phyloP scores from a whole-genome alignment of 2,113 vertebrate species.

The Stigmatopora argus region DNA sequence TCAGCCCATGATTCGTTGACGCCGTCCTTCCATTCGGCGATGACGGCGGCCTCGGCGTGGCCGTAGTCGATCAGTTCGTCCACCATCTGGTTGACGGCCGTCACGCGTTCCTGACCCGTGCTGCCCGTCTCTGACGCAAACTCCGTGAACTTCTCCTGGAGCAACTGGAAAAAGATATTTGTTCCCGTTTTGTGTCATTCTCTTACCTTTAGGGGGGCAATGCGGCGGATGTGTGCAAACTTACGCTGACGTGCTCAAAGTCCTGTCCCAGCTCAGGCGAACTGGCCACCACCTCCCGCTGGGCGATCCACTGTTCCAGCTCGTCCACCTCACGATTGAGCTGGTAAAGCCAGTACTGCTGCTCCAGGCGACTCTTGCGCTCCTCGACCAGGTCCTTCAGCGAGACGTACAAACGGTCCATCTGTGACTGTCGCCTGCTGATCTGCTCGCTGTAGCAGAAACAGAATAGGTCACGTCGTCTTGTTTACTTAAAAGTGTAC shows the following conservation, averaged over 20 bases:
- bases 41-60: conserved; percentile 84
- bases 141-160: conserved; percentile 93
- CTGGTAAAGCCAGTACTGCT: conserved; percentile 96
- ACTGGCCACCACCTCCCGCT: conserved; percentile 89
- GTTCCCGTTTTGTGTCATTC: not conserved
- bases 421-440: conserved; percentile 91
- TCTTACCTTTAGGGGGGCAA: not conserved
- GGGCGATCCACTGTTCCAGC: conserved; percentile 93
- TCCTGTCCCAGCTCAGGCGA: conserved; percentile 93
- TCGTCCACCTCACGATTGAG: conserved; percentile 92
- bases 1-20: conserved; percentile 96
- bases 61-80: conserved; percentile 94
- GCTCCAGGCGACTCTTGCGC: conserved; percentile 82
- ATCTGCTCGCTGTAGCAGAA: conserved; percentile 80
- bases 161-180: conserved; percentile 52
- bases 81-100: conserved; percentile 91
- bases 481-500: not conserved
- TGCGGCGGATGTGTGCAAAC: conserved; percentile 27
- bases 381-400: conserved; percentile 95
- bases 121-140: conserved; percentile 84
- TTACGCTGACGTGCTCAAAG: conserved; percentile 89
- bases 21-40: conserved; percentile 94
- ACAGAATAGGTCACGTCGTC: not conserved
- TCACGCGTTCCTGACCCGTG: conserved; percentile 83
- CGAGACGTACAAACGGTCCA: conserved; percentile 92